A percentile compares a stretch with the other conserved stretches of the same genome.
Conservation (phyloP, 2,888 invertebrate species). For the Scaptomyza cyrtandrae region DNA sequence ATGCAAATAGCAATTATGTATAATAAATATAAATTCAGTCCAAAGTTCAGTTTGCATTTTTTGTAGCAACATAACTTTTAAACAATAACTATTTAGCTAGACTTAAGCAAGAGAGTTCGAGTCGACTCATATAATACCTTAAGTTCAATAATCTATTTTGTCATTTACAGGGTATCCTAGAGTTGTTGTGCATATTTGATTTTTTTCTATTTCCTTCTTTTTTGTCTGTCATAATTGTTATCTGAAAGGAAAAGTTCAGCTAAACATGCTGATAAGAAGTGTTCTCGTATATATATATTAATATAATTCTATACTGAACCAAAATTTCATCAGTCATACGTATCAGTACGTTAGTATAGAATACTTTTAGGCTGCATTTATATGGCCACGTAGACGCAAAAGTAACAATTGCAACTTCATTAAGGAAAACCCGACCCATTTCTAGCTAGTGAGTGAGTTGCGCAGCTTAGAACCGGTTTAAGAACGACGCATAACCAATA, state of each 20-base stretch:
- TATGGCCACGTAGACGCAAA: background rate
- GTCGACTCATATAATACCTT: background rate
- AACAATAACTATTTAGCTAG: background rate
- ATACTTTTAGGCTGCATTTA: slow-evolving; percentile 27
- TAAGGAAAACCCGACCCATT: background rate
- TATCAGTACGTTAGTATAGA: background rate
- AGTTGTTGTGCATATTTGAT: background rate
- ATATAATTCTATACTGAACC: too few species aligned
- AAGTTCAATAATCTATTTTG: background rate
- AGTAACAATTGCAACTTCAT: background rate
- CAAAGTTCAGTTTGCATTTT: slow-evolving; percentile 1
- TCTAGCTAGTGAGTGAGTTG: too few species aligned
- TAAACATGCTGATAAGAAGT: background rate
- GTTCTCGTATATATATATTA: too few species aligned
- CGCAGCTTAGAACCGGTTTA: background rate
- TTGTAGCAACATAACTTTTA: background rate
- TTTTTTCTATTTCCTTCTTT: background rate
- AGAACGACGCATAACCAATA: background rate
- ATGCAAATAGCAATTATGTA: background rate
- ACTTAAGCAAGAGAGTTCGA: background rate
- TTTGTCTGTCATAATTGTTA: too few species aligned
- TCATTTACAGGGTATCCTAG: background rate
- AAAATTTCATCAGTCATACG: too few species aligned
- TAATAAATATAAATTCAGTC: background rate
- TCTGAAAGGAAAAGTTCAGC: background rate